phyloP scores from a whole-genome alignment of 2,113 vertebrate genomes.

The Xyliphius kryptos region DNA sequence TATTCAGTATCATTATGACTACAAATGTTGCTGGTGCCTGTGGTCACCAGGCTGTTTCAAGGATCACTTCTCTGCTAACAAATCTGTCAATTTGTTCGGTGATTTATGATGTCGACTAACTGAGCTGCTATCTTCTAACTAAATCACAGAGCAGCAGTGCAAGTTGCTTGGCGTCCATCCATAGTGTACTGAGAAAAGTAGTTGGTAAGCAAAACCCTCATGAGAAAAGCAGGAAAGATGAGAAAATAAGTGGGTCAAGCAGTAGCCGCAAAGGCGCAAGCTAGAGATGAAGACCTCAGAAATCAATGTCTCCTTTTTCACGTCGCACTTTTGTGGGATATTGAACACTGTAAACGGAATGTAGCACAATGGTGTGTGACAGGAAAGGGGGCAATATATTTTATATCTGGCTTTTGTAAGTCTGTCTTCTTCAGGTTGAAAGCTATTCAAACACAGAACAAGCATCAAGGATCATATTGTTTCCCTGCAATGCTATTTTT shows the following conservation, averaged over 20 bases:
- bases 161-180: conserved; percentile 58
- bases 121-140: conserved; percentile 62
- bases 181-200: conserved; percentile 64
- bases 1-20: conserved; percentile 39
- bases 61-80: conserved; percentile 56
- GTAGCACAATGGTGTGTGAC: conserved; percentile 47
- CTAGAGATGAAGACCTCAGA: conserved; percentile 53
- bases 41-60: conserved; percentile 53
- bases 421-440: conserved; percentile 41
- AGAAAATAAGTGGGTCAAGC: conserved; percentile 77
- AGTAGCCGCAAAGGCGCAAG: conserved; percentile 56
- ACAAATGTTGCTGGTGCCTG: conserved; percentile 41
- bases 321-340: conserved; percentile 57
- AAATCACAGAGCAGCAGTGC: conserved; percentile 45
- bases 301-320: conserved; percentile 64
- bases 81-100: conserved; percentile 65
- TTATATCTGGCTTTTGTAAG: conserved; percentile 55
- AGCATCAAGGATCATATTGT: conserved; percentile 35
- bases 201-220: conserved; percentile 61
- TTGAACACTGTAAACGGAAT: conserved; percentile 56
- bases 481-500: conserved; percentile 30
- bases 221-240: conserved; percentile 68
- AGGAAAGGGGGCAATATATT: conserved; percentile 50
- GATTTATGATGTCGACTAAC: conserved; percentile 69
- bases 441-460: conserved; percentile 49